Conservation (phyloP, 2,113 vertebrate genomes). For the Sula dactylatra region DNA sequence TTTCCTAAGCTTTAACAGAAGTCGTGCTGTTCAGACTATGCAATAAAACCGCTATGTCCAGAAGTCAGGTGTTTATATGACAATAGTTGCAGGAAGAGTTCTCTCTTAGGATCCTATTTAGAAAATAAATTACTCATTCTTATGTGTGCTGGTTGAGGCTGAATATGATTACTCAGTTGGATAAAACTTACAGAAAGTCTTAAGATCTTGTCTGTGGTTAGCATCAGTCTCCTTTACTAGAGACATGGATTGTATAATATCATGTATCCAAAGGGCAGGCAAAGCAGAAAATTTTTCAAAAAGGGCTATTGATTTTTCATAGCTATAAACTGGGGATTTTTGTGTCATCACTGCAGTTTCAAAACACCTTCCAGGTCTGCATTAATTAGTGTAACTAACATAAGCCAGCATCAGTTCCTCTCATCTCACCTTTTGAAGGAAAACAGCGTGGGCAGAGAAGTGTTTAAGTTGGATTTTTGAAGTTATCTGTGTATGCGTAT, state of each 20-base stretch:
- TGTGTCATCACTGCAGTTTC: neutral
- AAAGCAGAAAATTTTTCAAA: neutral
- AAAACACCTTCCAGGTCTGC: neutral
- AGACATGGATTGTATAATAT: neutral
- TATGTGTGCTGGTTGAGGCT: neutral
- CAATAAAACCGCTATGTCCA: neutral
- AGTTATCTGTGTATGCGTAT: neutral
- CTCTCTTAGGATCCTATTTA: neutral
- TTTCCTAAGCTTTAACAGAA: neutral
- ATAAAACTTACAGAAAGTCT: neutral
- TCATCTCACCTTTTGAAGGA: constrained; percentile 27
- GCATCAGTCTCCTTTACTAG: neutral
- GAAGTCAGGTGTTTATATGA: neutral
- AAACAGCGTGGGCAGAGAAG: constrained; percentile 1
- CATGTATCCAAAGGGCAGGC: neutral
- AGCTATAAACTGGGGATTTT: neutral
- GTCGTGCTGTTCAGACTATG: neutral
- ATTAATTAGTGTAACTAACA: constrained; percentile 5
- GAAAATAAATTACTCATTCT: neutral
- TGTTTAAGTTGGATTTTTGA: neutral
- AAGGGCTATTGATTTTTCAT: neutral
- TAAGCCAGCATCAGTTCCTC: neutral
- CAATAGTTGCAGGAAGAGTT: neutral
- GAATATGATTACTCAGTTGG: neutral
- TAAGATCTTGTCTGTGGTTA: neutral